Conservation (phyloP, 64 coral and sea anemone genomes). For the Dendrophyllia cribrosa region DNA sequence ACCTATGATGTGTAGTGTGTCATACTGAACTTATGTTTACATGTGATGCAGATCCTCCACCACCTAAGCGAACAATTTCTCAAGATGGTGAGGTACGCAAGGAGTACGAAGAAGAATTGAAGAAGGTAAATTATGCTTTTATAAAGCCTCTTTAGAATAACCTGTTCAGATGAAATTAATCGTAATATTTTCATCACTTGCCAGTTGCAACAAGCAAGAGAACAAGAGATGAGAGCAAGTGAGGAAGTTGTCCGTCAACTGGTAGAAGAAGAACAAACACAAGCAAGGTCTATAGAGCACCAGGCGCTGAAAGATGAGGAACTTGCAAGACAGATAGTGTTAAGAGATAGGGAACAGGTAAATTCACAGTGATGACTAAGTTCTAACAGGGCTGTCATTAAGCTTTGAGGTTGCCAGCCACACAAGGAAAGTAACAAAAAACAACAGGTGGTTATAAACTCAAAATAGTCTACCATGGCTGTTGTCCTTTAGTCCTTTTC, state of each 20-base stretch:
- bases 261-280: slow-evolving; percentile 65
- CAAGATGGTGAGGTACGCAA: slow-evolving; percentile 85
- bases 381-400: background rate
- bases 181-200: background rate
- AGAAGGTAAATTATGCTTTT: slow-evolving; percentile 59
- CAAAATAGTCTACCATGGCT: no score
- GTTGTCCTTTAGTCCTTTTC: no score
- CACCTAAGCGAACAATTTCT: slow-evolving; percentile 66
- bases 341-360: slow-evolving; percentile 54
- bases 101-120: slow-evolving; percentile 95
- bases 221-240: slow-evolving; percentile 87
- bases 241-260: slow-evolving; percentile 77
- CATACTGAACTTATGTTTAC: background rate
- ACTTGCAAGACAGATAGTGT: slow-evolving; percentile 74
- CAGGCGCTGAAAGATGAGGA: slow-evolving; percentile 82
- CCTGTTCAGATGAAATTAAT: background rate
- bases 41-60: slow-evolving; percentile 29
- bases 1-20: no score
- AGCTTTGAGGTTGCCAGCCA: no score
- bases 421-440: no score
- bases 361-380: background rate
- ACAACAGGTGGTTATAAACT: no score
- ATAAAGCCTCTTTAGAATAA: background rate
- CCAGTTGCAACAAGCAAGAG: slow-evolving; percentile 75
- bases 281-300: slow-evolving; percentile 38